These are phyloP conservation scores for Coreius guichenoti DNA, from an alignment of 2,797 vertebrate species.

Conservation along the genomic window DNA sequence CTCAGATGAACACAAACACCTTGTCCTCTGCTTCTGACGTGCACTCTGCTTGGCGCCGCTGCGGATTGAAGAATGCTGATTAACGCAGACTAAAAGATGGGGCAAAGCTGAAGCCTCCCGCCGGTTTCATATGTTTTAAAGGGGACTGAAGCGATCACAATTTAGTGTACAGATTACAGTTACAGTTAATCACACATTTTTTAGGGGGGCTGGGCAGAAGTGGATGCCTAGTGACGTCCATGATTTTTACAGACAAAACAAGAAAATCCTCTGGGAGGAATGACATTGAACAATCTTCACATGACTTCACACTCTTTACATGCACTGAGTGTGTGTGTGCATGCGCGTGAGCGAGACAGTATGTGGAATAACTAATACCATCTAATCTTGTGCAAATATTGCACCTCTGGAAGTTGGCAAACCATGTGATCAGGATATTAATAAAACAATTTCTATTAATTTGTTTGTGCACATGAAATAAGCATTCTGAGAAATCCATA, in stretches of 20 bases:
- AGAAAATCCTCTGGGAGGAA: neutral
- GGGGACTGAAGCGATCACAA: too few species aligned
- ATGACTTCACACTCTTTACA: neutral
- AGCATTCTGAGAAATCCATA: neutral
- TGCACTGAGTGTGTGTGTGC: neutral
- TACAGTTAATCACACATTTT: too few species aligned
- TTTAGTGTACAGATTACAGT: too few species aligned
- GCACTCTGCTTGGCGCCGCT: too few species aligned
- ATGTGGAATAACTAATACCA: neutral
- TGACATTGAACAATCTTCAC: neutral
- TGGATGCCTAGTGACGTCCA: neutral
- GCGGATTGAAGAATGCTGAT: too few species aligned
- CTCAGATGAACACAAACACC: too few species aligned
- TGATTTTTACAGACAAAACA: neutral
- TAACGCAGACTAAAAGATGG: too few species aligned
- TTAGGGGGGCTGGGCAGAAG: too few species aligned
- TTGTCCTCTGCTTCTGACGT: too few species aligned
- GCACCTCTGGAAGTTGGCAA: neutral
- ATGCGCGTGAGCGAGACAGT: neutral
- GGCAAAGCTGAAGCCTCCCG: too few species aligned
- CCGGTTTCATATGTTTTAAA: too few species aligned
- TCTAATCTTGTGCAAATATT: neutral
- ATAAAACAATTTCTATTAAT: too few species aligned
- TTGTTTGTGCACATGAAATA: neutral
- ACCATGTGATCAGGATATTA: constrained; percentile 1